A percentile compares a stretch with the other conserved stretches of the same genome.
Evolutionary conservation across 2,113 vertebrate genomes (phyloP).

Genomic region (Prochilodus magdalenae): DNA sequence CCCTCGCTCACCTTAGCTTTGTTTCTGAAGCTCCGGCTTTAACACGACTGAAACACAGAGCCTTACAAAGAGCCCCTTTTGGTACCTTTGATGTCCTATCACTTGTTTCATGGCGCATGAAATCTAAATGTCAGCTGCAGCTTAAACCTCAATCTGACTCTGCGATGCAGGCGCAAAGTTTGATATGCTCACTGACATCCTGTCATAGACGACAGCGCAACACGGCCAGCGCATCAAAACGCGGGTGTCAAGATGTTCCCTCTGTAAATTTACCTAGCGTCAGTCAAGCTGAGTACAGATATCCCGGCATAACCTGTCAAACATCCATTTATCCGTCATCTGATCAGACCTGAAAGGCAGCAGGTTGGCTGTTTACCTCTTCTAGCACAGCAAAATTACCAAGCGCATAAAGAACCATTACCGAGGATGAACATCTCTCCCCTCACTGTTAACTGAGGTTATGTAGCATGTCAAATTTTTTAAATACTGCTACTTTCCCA

Average conservation of each 20-base stretch:
- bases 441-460: no score
- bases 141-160: not conserved
- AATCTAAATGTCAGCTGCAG: slow-evolving; percentile 5
- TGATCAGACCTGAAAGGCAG: not conserved
- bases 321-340: not conserved
- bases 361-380: not conserved
- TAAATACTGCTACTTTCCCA: no score
- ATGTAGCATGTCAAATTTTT: no score
- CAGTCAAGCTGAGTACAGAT: not conserved
- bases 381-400: not conserved
- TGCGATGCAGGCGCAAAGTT: not conserved
- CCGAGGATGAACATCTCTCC: no score
- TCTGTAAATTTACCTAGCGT: not conserved
- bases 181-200: not conserved
- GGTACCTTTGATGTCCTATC: slow-evolving; percentile 27
- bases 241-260: no score
- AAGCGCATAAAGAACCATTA: not conserved
- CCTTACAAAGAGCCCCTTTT: slow-evolving; percentile 17
- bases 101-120: not conserved
- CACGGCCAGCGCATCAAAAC: not conserved
- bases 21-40: not conserved
- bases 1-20: not conserved
- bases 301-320: not conserved
- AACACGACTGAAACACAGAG: slow-evolving; percentile 2
- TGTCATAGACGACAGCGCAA: not conserved